phyloP scores from a whole-genome alignment of 2,113 vertebrate species.

The Calypte anna region DNA sequence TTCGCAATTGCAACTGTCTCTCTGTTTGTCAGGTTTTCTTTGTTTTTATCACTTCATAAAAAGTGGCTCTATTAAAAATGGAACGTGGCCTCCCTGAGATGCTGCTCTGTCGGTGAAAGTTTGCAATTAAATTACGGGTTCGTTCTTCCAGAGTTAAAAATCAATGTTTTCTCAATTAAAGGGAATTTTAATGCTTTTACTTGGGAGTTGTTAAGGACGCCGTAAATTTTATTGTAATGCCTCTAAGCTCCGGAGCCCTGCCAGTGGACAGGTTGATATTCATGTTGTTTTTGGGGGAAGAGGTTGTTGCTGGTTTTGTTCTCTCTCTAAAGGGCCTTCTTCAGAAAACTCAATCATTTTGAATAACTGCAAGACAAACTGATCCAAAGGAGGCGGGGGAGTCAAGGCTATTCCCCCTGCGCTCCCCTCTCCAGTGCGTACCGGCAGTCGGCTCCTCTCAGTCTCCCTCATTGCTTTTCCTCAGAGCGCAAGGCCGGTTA shows the following conservation, averaged over 20 bases:
- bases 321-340: conserved; percentile 36
- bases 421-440: background rate
- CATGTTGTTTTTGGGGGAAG: background rate
- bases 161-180: conserved; percentile 82
- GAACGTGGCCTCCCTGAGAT: background rate
- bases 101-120: conserved; percentile 61
- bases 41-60: conserved; percentile 73
- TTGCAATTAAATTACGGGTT: conserved; percentile 74
- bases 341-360: conserved; percentile 57
- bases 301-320: conserved; percentile 34
- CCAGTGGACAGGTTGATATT: conserved; percentile 53
- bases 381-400: conserved; percentile 48
- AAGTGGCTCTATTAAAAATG: conserved; percentile 68
- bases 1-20: conserved; percentile 4
- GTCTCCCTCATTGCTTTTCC: background rate
- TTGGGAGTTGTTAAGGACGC: conserved; percentile 75
- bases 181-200: conserved; percentile 75
- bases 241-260: conserved; percentile 55
- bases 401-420: background rate
- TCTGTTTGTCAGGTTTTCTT: conserved; percentile 62
- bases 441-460: background rate
- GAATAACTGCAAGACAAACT: conserved; percentile 50
- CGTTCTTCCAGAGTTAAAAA: conserved; percentile 72
- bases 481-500: background rate
- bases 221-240: conserved; percentile 74